Evolutionary conservation across 2,888 invertebrate species (phyloP), one percentile per base, ranked within the genome.

Genomic region (Flabesymbios commensalis): DNA sequence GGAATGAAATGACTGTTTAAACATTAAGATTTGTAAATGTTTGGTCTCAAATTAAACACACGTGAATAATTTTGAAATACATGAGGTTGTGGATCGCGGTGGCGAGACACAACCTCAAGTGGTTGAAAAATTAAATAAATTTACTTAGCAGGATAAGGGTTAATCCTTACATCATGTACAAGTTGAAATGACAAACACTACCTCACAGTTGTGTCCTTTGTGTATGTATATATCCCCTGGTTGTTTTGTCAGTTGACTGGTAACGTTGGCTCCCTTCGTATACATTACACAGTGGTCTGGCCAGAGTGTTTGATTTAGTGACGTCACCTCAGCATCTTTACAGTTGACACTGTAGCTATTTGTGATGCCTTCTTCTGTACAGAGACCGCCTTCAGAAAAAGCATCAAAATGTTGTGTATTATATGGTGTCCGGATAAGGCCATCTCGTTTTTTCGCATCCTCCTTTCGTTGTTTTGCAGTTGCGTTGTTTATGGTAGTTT

Each of bases 271-370:
- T 22, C 72, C 72, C 0, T 68, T 64, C 0, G 72, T 71, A 51
- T 76, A 70, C 7, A 67, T 72, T 29, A 78, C 65, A 54, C 78
- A 78, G 60, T 78, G 78, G 43, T 72, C 75, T 17, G 78, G 78
- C 77, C 77, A 78, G 22, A 78, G 58, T 1, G 59, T 73, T 48
- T 78, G 78, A 1, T 67, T 56, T 1, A 78, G 33, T n/a, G 59
- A 66, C 14, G n/a, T 36, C 1, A 57, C 60, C n/a, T 29, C 42
- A 5, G 7, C 26, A 10, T 10, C 14, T 3, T 43, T 42, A 60
- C 74, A 74, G 19, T 53, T 59, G 10, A 43, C 47, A 19, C 60
- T 58, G 10, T 51, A 29, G 32, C 59, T 33, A 31, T 10, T 51
- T 7, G 36, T 54, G 3, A 64, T 32, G 7, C 29, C n/a, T 1